Evolutionary conservation across 2,888 invertebrate genomes (phyloP).

Genomic region (Acronicta psi): DNA sequence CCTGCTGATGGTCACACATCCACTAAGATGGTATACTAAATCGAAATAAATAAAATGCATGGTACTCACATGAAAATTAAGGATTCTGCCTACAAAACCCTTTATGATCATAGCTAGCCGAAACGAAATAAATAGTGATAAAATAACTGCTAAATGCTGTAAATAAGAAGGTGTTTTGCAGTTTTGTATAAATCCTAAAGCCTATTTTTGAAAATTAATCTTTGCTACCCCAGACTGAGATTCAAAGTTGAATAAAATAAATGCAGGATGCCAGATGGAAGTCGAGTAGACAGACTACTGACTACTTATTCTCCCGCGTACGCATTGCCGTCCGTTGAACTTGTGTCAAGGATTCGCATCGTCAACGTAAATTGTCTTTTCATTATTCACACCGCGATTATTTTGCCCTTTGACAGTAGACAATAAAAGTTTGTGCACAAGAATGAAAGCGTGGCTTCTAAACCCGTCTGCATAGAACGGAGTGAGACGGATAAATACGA

Average conservation of each 20-base stretch:
- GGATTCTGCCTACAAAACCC: neutral
- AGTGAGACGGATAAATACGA: slow-evolving; percentile 19
- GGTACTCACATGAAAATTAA: neutral
- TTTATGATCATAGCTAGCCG: neutral
- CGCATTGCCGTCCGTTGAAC: slow-evolving; percentile 78
- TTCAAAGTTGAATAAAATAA: slow-evolving; percentile 16
- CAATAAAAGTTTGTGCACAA: slow-evolving; percentile 62
- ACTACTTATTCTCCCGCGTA: slow-evolving; percentile 48
- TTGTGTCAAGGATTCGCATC: slow-evolving; percentile 76
- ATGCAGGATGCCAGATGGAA: slow-evolving; percentile 19
- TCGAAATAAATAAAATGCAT: slow-evolving; percentile 14
- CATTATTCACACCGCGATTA: slow-evolving; percentile 85
- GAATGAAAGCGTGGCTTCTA: slow-evolving; percentile 40
- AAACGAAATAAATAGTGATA: neutral
- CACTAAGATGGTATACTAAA: slow-evolving; percentile 61
- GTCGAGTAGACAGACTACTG: slow-evolving; percentile 1
- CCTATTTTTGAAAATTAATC: neutral
- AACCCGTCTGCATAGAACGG: slow-evolving; percentile 2
- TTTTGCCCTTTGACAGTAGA: slow-evolving; percentile 76
- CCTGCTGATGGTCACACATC: slow-evolving; percentile 65
- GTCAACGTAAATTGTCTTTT: slow-evolving; percentile 84
- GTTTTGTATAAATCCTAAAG: neutral
- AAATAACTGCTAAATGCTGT: neutral
- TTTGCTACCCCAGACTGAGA: neutral
- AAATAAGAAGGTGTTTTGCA: neutral